Conservation (phyloP, 2,888 invertebrate genomes). For the Spisula subtruncata region DNA sequence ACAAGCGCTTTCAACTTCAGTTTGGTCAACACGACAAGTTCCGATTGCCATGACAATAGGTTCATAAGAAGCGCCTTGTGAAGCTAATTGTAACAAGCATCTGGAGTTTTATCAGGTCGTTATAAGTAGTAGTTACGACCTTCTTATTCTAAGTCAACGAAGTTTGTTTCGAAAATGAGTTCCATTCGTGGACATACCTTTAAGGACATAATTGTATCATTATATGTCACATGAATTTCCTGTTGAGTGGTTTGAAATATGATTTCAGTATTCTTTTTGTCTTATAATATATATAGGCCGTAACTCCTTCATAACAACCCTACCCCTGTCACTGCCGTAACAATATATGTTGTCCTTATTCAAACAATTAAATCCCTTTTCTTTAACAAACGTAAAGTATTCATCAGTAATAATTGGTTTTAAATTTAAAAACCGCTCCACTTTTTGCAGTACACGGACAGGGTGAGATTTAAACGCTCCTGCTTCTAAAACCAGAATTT, state of each 20-base stretch:
- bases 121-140: too few relatives aligned
- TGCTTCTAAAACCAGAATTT: constrained; percentile 29
- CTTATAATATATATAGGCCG: too few relatives aligned
- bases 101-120: too few relatives aligned
- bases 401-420: neutral
- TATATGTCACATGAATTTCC: constrained; percentile 3
- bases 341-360: neutral
- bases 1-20: too few relatives aligned
- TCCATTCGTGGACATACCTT: too few relatives aligned
- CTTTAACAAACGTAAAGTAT: neutral
- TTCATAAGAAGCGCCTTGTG: too few relatives aligned
- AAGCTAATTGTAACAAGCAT: too few relatives aligned
- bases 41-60: too few relatives aligned
- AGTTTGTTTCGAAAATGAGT: too few relatives aligned
- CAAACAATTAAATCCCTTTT: constrained; percentile 30
- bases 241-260: constrained; percentile 34
- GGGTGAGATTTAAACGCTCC: constrained; percentile 10
- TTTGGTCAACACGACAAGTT: too few relatives aligned
- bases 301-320: neutral
- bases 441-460: constrained; percentile 21
- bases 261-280: neutral
- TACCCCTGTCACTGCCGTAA: constrained; percentile 24
- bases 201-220: too few relatives aligned
- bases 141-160: too few relatives aligned
- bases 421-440: constrained; percentile 23